A percentile compares a stretch with the other conserved stretches of the same genome.
These are phyloP conservation scores for Allolobophora icterica DNA, from an alignment of 2,888 invertebrate genomes.

Conservation along the genomic window DNA sequence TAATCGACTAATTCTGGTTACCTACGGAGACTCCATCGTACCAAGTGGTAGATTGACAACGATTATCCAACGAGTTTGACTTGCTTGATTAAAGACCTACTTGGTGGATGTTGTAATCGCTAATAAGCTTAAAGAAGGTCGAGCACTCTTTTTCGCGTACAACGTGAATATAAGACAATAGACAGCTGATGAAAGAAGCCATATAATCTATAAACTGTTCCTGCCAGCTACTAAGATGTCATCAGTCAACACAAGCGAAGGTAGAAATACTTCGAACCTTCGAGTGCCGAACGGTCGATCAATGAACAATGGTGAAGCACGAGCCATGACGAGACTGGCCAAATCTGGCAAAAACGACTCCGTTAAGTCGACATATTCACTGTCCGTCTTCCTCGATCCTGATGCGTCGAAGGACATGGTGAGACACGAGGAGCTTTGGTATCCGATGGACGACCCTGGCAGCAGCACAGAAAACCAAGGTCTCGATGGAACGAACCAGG, in stretches of 20 bases:
- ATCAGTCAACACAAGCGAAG: not conserved
- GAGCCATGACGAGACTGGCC: not conserved
- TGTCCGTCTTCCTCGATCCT: slow-evolving; percentile 34
- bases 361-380: slow-evolving; percentile 29
- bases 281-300: not conserved
- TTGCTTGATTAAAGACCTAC: not conserved
- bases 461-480: not conserved
- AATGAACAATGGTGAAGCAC: not conserved
- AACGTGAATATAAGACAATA: not conserved
- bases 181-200: not conserved
- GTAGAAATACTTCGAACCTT: not conserved
- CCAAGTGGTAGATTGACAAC: not conserved
- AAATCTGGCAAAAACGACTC: slow-evolving; percentile 17
- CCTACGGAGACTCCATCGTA: not conserved
- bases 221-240: not conserved
- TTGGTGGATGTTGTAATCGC: not conserved
- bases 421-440: slow-evolving; percentile 31
- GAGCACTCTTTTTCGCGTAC: not conserved
- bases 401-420: slow-evolving; percentile 32
- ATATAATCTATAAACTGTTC: too few relatives aligned
- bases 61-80: not conserved
- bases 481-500: not conserved
- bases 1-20: not conserved
- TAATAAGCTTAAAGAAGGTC: not conserved
- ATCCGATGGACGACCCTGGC: slow-evolving; percentile 32